Evolutionary conservation across 2,797 vertebrate genomes (phyloP).

Genomic region (Yasuhikotakia modesta): DNA sequence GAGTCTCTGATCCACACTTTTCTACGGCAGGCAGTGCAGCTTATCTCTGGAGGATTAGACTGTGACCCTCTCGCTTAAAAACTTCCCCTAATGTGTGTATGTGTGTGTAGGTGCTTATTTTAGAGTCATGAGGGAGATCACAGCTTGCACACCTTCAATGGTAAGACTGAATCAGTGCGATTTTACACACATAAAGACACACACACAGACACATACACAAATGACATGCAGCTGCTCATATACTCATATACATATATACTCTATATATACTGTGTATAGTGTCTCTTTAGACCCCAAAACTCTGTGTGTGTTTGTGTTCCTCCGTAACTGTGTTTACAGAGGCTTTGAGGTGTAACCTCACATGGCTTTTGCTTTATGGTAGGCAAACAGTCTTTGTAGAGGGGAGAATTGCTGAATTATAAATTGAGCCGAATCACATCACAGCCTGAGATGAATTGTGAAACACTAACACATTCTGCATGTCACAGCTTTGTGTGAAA

Average conservation of each 20-base stretch:
- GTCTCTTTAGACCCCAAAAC: background rate
- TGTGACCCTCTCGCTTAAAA: constrained; percentile 6
- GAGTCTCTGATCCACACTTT: constrained; percentile 49
- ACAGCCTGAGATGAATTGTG: constrained; percentile 8
- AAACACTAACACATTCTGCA: constrained; percentile 31
- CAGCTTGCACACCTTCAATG: constrained; percentile 1
- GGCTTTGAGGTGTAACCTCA: constrained; percentile 17
- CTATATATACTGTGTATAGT: background rate
- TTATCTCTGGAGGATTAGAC: constrained; percentile 45
- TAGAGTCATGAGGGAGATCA: constrained; percentile 13
- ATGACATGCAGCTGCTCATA: background rate
- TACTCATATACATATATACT: background rate
- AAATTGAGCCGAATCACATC: constrained; percentile 16
- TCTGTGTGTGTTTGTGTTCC: constrained; percentile 1
- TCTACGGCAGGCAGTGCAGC: constrained; percentile 28
- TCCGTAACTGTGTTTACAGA: background rate
- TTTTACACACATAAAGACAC: background rate
- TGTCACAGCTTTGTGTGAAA: constrained; percentile 29
- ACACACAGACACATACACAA: background rate
- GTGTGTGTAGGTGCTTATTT: constrained; percentile 8
- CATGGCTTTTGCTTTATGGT: background rate
- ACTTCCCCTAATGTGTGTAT: constrained; percentile 2
- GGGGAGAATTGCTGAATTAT: constrained; percentile 15
- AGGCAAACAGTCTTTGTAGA: constrained; percentile 27
- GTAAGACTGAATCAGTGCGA: background rate